phyloP scores from a whole-genome alignment of 2,888 invertebrate genomes.

The Caenorhabditis becei region DNA sequence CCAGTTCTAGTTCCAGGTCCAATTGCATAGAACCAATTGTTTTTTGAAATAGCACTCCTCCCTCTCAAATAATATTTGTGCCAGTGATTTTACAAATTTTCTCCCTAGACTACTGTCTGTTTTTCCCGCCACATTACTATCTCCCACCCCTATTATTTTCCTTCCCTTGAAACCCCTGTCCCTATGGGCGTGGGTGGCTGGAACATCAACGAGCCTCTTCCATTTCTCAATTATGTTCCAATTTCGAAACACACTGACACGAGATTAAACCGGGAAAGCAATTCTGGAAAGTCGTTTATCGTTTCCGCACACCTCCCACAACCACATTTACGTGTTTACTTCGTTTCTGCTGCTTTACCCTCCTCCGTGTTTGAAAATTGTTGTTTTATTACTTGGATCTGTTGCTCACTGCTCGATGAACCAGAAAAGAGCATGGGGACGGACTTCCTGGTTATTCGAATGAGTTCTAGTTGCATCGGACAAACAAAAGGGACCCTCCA shows the following conservation, averaged over 20 bases:
- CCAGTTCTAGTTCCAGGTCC: no score
- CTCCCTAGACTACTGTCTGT: not conserved
- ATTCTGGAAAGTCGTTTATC: constrained; percentile 15
- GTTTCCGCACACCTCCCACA: constrained; percentile 9
- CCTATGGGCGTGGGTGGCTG: not conserved
- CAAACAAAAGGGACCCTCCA: not conserved
- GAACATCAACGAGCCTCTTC: not conserved
- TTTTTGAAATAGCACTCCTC: not conserved
- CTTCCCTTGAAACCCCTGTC: not conserved
- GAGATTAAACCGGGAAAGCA: not conserved
- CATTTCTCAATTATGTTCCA: not conserved
- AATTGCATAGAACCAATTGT: not conserved
- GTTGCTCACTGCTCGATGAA: constrained; percentile 40
- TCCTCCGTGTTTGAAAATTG: constrained; percentile 8
- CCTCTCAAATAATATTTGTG: constrained; percentile 4
- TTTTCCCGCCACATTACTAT: not conserved
- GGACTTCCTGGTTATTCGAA: constrained; percentile 33
- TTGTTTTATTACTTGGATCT: constrained; percentile 29
- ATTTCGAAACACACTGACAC: not conserved
- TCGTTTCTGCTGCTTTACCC: not conserved
- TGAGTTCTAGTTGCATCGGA: constrained; percentile 5
- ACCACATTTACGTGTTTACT: constrained; percentile 5
- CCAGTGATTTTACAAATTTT: not conserved
- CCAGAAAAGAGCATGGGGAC: constrained; percentile 30
- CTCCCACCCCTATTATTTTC: not conserved